Percentiles rank a stretch among this genome's conserved stretches.
Conservation (phyloP, 1,140 invertebrate species). For the Catajapyx aquilonaris region DNA sequence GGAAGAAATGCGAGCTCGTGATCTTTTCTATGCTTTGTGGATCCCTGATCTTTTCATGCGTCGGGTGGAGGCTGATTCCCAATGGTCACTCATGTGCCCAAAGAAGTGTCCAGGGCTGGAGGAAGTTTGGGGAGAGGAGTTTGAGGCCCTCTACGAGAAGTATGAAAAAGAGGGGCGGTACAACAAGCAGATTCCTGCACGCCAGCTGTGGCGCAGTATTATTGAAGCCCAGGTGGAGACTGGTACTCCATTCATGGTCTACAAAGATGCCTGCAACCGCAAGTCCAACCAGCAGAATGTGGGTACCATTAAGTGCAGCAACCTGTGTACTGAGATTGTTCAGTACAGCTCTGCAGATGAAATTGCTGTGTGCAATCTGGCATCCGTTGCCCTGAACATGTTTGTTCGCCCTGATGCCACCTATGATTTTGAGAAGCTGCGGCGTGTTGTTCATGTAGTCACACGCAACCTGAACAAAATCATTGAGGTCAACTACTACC, state of each 20-base stretch:
- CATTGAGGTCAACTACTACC: conserved; percentile 95
- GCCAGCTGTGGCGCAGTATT: conserved; percentile 82
- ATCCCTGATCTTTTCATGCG: conserved; percentile 98
- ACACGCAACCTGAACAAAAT: conserved; percentile 92
- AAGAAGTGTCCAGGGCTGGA: conserved; percentile 72
- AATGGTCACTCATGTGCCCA: conserved; percentile 96
- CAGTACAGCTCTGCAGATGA: conserved; percentile 83
- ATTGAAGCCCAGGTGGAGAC: conserved; percentile 94
- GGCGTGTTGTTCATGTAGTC: conserved; percentile 68
- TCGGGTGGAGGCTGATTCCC: conserved; percentile 64
- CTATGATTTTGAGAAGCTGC: conserved; percentile 79
- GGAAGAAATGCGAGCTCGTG: conserved; percentile 78
- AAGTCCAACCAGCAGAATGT: conserved; percentile 98
- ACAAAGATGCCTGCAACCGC: conserved; percentile 91
- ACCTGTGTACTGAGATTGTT: conserved; percentile 94
- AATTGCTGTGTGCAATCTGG: conserved; percentile 94
- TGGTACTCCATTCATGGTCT: conserved; percentile 94
- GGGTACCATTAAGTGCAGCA: conserved; percentile 96
- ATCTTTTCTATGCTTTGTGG: conserved; percentile 97
- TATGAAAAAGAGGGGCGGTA: conserved; percentile 67
- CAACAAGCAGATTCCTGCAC: conserved; percentile 58
- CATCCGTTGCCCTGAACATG: conserved; percentile 94
- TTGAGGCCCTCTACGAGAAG: conserved; percentile 70
- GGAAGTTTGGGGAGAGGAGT: conserved; percentile 88
- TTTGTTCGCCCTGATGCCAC: conserved; percentile 57